Conservation (phyloP, 2,888 invertebrate genomes). For the Lycaena phlaeas region DNA sequence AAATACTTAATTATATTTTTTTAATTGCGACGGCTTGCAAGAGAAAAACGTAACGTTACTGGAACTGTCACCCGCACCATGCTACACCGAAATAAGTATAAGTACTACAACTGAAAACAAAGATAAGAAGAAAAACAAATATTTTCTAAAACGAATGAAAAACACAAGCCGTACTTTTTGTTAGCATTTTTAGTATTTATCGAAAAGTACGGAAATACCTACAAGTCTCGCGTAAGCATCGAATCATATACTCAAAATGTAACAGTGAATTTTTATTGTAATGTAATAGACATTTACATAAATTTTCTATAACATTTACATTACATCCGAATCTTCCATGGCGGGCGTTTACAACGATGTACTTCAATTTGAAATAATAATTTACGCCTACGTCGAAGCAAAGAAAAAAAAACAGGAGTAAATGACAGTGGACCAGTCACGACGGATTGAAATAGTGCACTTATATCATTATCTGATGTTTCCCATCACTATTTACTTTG, state of each 20-base stretch:
- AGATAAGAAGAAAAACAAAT: too few species aligned
- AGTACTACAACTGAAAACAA: too few species aligned
- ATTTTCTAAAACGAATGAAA: too few species aligned
- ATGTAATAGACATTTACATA: conserved; percentile 70
- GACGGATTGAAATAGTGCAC: conserved; percentile 9
- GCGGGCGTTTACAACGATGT: conserved; percentile 17
- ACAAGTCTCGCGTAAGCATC: conserved; percentile 15
- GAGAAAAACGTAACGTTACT: too few species aligned
- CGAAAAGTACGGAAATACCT: too few species aligned
- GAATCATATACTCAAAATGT: conserved; percentile 51
- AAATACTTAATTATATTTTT: too few species aligned
- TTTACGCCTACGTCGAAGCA: conserved; percentile 22
- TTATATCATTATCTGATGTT: conserved; percentile 9
- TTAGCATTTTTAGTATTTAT: too few species aligned
- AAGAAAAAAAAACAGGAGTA: conserved; percentile 13
- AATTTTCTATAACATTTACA: conserved; percentile 68
- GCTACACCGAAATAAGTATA: too few species aligned
- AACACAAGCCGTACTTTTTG: too few species aligned
- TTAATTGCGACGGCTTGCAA: too few species aligned
- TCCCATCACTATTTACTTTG: conserved; percentile 3
- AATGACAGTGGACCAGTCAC: conserved; percentile 8
- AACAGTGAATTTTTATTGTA: conserved; percentile 56
- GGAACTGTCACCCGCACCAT: too few species aligned
- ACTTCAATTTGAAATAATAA: conserved; percentile 22
- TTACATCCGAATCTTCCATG: conserved; percentile 45